Percentiles rank a stretch among this genome's conserved stretches.
These are phyloP conservation scores for Hydrolagus affinis DNA, from an alignment of 2,113 vertebrate genomes.

Conservation along the genomic window DNA sequence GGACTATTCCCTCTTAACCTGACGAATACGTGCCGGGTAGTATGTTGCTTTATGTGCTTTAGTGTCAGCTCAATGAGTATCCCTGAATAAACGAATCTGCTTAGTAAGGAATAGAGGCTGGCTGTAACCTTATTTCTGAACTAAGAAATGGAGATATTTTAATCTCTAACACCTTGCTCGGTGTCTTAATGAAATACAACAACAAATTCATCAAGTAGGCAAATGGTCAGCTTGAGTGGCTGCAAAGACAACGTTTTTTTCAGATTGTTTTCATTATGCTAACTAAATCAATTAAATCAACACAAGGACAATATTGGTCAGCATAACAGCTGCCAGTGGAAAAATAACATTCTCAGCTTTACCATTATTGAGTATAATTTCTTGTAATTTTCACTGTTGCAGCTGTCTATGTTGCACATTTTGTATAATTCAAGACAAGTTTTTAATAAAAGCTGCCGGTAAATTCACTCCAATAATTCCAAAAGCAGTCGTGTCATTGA, in stretches of 20 bases:
- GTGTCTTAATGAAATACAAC: too few relatives aligned
- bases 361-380: not conserved
- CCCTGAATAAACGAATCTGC: too few relatives aligned
- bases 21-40: too few relatives aligned
- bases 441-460: not conserved
- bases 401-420: not conserved
- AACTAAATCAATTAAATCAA: not conserved
- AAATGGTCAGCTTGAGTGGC: not conserved
- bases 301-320: not conserved
- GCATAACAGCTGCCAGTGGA: not conserved
- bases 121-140: too few relatives aligned
- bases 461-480: not conserved
- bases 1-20: too few relatives aligned
- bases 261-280: not conserved
- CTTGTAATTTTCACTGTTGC: not conserved
- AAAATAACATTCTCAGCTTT: slow-evolving; percentile 3
- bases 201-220: too few relatives aligned
- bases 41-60: too few relatives aligned
- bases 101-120: too few relatives aligned
- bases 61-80: too few relatives aligned
- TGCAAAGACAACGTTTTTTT: not conserved
- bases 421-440: not conserved
- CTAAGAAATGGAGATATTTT: too few relatives aligned
- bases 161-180: too few relatives aligned
- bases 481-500: not conserved